These are phyloP conservation scores for Crocodylus rhombifer DNA, from an alignment of 2,797 vertebrate species.

Conservation along the genomic window DNA sequence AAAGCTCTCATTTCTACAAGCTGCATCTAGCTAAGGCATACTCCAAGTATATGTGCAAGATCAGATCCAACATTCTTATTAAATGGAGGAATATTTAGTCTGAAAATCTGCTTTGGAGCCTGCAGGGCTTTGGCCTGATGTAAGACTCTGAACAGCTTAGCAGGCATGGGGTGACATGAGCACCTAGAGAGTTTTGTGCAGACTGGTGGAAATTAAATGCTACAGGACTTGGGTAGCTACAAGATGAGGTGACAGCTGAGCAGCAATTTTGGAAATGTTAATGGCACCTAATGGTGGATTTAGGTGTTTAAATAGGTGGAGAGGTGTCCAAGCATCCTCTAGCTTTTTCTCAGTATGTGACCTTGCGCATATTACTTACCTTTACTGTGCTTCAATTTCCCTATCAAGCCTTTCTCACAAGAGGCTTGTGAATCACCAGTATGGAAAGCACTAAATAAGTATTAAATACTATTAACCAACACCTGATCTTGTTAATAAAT, in stretches of 20 bases:
- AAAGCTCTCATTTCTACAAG: too few relatives aligned
- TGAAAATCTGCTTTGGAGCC: neutral
- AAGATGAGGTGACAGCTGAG: too few relatives aligned
- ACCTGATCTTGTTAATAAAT: neutral
- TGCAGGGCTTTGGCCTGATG: neutral
- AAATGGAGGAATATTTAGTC: neutral
- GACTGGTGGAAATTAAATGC: too few relatives aligned
- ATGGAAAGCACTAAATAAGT: neutral
- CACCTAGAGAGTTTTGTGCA: too few relatives aligned
- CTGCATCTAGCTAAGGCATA: neutral
- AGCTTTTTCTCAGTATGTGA: neutral
- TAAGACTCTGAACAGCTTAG: neutral
- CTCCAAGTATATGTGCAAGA: neutral
- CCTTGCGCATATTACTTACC: neutral
- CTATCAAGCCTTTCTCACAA: neutral
- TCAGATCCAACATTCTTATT: neutral
- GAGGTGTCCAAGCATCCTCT: neutral
- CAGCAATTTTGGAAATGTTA: too few relatives aligned
- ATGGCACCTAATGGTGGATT: too few relatives aligned
- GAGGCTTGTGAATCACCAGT: neutral
- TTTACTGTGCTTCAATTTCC: neutral
- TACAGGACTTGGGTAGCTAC: too few relatives aligned
- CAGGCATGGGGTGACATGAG: too few relatives aligned
- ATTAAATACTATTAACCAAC: neutral
- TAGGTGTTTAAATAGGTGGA: too few relatives aligned